Evolutionary conservation across 1,140 invertebrate species (phyloP).

Genomic region (Pygmarrhopalites habei): DNA sequence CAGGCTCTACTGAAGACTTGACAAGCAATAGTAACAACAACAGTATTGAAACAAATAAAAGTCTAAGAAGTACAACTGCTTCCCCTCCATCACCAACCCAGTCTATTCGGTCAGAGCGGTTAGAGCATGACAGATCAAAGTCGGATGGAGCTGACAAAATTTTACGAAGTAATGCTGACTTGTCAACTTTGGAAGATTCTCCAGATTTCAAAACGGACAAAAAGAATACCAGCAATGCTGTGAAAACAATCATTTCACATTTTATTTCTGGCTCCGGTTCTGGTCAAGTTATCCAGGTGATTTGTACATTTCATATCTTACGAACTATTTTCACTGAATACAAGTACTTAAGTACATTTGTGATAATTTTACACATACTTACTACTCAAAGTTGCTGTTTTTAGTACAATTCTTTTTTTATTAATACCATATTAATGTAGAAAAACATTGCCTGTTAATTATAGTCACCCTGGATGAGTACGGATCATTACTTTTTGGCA

Average conservation of each 20-base stretch:
- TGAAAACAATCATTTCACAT: slow-evolving; percentile 63
- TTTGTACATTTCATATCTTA: no score
- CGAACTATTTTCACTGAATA: no score
- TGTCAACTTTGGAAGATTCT: slow-evolving; percentile 4
- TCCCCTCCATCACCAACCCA: slow-evolving; percentile 13
- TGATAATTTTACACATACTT: background rate
- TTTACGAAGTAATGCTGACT: background rate
- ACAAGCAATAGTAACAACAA: background rate
- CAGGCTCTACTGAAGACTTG: background rate
- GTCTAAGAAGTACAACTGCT: background rate
- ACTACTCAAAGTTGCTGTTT: no score
- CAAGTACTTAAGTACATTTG: no score
- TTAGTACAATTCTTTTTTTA: slow-evolving; percentile 23
- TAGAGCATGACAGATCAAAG: slow-evolving; percentile 13
- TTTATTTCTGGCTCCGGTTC: slow-evolving; percentile 51
- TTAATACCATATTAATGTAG: background rate
- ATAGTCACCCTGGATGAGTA: slow-evolving; percentile 52
- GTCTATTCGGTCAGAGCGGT: background rate
- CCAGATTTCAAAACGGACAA: slow-evolving; percentile 34
- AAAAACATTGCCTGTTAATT: slow-evolving; percentile 36
- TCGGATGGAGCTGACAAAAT: slow-evolving; percentile 7
- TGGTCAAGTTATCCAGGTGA: slow-evolving; percentile 49
- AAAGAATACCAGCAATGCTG: slow-evolving; percentile 44
- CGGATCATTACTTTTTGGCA: slow-evolving; percentile 58
- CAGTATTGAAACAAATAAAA: background rate